Base-by-base conservation (phyloP, 2,797 vertebrate genomes). In the Muraenolepis orangiensis region DNA sequence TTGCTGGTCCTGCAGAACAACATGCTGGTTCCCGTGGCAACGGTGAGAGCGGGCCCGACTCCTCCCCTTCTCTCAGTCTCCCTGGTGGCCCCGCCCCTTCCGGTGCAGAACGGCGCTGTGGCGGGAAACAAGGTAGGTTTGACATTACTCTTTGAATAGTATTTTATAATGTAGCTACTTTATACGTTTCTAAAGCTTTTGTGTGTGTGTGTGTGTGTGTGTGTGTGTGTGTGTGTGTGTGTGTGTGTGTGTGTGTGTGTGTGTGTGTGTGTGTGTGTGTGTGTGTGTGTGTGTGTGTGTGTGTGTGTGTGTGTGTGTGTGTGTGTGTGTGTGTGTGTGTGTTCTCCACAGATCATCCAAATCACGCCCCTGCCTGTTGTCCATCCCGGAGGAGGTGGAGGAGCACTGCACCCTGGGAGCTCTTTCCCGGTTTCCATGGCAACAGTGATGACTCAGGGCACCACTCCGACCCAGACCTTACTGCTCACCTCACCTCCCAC, bases 1-100 rank as follows among this genome's bases (percentile, higher is more conserved):
- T 95, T 95, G 70, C 95, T 95, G 0, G 94, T 94, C 82, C 93
- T 95, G 88, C 94, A 94, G 87, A 95, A 91, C 90, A 96, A 95
- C 90, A 94, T 95, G 93, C 82, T 96, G 78, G 96, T 97, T 91
- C 95, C 96, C 81, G 91, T 96, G 94, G 93, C 94, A n/a, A 94
- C 95, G 32, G 92, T 95, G 78, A 92, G 94, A 83, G 89, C 94
- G n/a, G 94, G 92, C 73, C 92, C 95, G 76, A 93, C 93, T 82
- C 92, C 90, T 90, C 93, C 90, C 80, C 92, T 93, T 79, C 92
- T 92, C 61, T 82, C 91, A 11, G 90, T 96, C 79, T 95, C 96
- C 66, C 89, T 96, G 69, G 93, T 95, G 78, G 92, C 95, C 69
- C 94, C 95, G 0, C 93, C 95, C 66, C 95, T 97, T 93, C 94